Percentiles rank a stretch among this genome's conserved stretches.
Conservation (phyloP, 1,140 invertebrate species). For the Bombus pascuorum region DNA sequence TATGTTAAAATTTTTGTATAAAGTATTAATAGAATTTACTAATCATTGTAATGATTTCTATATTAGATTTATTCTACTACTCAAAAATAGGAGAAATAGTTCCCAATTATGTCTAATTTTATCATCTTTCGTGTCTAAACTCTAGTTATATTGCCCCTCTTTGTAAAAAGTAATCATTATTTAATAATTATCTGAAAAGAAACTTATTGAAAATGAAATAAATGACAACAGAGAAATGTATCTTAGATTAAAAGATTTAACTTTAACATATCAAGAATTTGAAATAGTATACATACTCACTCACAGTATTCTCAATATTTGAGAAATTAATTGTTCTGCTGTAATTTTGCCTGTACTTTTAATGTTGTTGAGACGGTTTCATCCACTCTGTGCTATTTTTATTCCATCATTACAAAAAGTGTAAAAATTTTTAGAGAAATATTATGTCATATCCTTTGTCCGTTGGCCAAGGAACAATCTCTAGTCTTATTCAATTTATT, state of each 20-base stretch:
- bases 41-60: neutral
- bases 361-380: neutral
- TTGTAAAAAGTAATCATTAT: no score
- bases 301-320: no score
- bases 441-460: neutral
- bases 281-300: no score
- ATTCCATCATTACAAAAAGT: neutral
- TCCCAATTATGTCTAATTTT: no score
- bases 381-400: neutral
- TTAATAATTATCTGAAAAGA: neutral
- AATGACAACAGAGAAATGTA: no score
- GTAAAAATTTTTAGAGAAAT: neutral
- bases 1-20: no score
- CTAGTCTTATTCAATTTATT: no score
- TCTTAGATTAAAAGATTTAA: neutral
- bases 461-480: no score
- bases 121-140: neutral
- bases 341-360: neutral
- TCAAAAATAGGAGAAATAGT: neutral
- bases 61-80: neutral
- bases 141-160: neutral
- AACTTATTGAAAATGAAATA: no score
- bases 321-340: no score
- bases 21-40: neutral
- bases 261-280: neutral